These are phyloP conservation scores for Phalanger gymnotis DNA, from an alignment of 2,797 vertebrate genomes.

Conservation along the genomic window DNA sequence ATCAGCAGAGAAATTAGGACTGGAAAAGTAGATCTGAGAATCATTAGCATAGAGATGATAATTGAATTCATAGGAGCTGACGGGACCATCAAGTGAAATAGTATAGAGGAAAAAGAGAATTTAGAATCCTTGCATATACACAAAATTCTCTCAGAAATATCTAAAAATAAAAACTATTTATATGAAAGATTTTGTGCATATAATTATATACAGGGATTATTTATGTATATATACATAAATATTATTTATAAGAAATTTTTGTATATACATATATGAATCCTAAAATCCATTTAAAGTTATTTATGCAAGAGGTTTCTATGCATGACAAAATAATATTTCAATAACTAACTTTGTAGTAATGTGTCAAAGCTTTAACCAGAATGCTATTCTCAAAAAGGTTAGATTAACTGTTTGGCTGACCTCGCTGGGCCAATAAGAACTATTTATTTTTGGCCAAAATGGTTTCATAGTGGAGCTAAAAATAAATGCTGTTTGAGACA, in stretches of 20 bases:
- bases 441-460: conserved; percentile 54
- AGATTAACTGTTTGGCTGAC: conserved; percentile 15
- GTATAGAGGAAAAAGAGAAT: background rate
- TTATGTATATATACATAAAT: background rate
- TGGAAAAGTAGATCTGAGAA: background rate
- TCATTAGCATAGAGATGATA: background rate
- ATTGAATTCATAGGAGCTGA: background rate
- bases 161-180: background rate
- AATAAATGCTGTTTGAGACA: background rate
- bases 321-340: background rate
- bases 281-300: background rate
- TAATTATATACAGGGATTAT: background rate
- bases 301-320: background rate
- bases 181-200: background rate
- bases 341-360: background rate
- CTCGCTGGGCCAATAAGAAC: conserved; percentile 34
- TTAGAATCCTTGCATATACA: background rate
- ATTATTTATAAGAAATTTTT: background rate
- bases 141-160: background rate
- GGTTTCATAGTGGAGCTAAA: conserved; percentile 66
- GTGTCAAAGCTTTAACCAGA: conserved; percentile 22
- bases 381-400: conserved; percentile 40
- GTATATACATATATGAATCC: background rate
- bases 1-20: background rate
- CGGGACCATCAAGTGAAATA: background rate